Evolutionary conservation across 2,113 vertebrate species (phyloP), one percentile per base, ranked within the genome.

Genomic region (Neodon shergylaensis): DNA sequence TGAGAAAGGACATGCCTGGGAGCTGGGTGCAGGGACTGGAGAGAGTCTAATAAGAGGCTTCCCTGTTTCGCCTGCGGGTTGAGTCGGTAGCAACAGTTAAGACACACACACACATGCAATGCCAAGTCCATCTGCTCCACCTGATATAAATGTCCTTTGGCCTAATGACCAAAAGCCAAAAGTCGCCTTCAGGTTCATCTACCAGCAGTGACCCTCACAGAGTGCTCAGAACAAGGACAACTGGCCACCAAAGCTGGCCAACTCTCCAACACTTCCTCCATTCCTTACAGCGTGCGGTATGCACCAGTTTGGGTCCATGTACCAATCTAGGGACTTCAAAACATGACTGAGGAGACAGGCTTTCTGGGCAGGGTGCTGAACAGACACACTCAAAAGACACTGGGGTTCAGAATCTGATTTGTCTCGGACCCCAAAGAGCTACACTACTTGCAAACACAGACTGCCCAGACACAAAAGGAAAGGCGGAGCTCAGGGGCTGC

Each of bases 401-500:
- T n/a, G 31, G 2, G 72, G 47, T n/a, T 84, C 90, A 65, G 66
- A 81, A 52, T 28, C 28, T 31, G 88, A 88, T 81, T 49, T 91
- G 47, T 78, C 42, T 14, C 82, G 52, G 63, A 70, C 28, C 47
- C 90, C 66, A 16, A 89, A 85, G 90, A 95, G 49, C 70, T 17
- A 26, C 21, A 26, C 21, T 33, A 11, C 54, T n/a, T 26, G 33
- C 78, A 86, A 88, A 94, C 63, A 88, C 39, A 33, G 92, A 96
- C 92, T 95, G 0, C 95, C 95, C 92, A 89, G 91, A 84, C 92
- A 83, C 95, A 95, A 49, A 79, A 81, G 31, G 0, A 0, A 49
- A 0, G 1, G 54, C 65, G 31, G 79, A n/a, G 95, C 13, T 39
- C 31, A 93, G 36, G 31, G 79, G 95, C n/a, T 7, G 49, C 78